Conservation (phyloP, 2,113 vertebrate species). For the Aegypius monachus region DNA sequence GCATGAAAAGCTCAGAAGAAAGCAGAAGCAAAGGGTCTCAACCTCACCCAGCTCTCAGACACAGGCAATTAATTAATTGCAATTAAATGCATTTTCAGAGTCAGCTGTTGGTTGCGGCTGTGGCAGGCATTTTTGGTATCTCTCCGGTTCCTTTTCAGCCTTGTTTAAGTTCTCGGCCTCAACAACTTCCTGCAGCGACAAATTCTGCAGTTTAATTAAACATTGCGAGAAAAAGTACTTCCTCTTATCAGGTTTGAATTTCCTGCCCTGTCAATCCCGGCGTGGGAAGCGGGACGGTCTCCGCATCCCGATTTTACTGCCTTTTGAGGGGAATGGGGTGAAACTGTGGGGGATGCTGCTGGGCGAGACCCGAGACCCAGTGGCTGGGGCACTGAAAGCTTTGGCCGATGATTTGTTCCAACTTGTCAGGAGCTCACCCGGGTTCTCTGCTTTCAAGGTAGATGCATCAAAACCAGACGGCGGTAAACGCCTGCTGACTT, state of each 20-base stretch:
- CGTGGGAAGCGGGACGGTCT: accelerated
- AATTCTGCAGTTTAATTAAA: neutral
- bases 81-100: neutral
- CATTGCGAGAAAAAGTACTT: neutral
- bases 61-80: neutral
- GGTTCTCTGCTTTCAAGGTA: neutral
- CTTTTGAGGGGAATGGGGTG: neutral
- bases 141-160: neutral
- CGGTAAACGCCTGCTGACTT: neutral
- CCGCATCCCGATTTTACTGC: accelerated
- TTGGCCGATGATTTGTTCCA: neutral
- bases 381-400: neutral
- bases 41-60: too few species aligned
- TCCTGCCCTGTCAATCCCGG: neutral
- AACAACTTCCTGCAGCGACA: neutral
- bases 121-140: neutral
- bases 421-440: neutral
- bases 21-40: accelerated
- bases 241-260: neutral
- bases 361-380: accelerated
- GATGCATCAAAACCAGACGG: neutral
- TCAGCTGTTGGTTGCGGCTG: neutral
- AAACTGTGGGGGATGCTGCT: neutral
- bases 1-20: neutral
- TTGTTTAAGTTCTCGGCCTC: neutral